Conservation (phyloP, 2,797 vertebrate genomes). For the Triplophysa bombifrons region DNA sequence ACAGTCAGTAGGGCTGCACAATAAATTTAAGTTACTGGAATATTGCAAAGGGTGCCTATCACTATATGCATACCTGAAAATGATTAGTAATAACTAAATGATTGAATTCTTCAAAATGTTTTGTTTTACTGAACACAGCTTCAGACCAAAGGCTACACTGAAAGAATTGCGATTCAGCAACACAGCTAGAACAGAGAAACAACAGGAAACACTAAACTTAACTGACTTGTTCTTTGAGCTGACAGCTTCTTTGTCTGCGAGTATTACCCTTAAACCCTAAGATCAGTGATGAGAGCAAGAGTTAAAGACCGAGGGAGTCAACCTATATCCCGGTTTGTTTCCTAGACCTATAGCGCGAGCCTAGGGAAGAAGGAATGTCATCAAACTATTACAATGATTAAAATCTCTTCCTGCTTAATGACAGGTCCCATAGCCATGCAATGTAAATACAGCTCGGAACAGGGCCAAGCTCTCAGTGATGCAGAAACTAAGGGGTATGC, state of each 20-base stretch:
- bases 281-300: conserved; percentile 38
- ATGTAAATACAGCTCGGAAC: conserved; percentile 61
- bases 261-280: conserved; percentile 32
- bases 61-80: no score
- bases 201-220: conserved; percentile 17
- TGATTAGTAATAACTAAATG: no score
- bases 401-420: conserved; percentile 62
- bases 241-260: conserved; percentile 34
- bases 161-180: conserved; percentile 18
- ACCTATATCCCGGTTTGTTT: conserved; percentile 51
- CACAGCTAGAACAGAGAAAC: conserved; percentile 2
- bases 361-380: conserved; percentile 60
- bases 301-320: conserved; percentile 30
- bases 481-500: conserved; percentile 44
- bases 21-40: no score
- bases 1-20: no score
- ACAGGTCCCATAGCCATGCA: conserved; percentile 57
- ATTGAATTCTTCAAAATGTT: no score
- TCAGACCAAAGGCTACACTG: not conserved
- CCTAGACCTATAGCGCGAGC: conserved; percentile 34
- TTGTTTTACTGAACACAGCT: no score
- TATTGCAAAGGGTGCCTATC: no score
- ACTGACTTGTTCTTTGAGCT: conserved; percentile 19
- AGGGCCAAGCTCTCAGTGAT: conserved; percentile 51
- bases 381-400: conserved; percentile 58